These are phyloP conservation scores for Ctenochaetus hawaiiensis DNA, from an alignment of 2,797 vertebrate species.

Conservation along the genomic window DNA sequence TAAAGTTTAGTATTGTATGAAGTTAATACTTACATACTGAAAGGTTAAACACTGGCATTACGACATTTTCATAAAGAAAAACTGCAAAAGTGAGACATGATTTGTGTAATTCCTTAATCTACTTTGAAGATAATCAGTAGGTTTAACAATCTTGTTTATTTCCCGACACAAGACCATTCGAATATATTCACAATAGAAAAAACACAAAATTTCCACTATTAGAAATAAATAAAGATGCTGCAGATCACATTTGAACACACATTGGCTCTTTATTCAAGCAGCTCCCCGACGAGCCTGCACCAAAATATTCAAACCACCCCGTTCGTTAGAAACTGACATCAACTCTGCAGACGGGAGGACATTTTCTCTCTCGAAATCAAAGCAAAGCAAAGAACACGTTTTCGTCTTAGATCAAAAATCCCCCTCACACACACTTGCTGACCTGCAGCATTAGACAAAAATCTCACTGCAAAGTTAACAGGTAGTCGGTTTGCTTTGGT, in stretches of 20 bases:
- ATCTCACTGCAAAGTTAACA: constrained; percentile 69
- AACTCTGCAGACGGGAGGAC: constrained; percentile 32
- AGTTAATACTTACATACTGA: not conserved
- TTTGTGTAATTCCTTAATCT: too few species aligned
- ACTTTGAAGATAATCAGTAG: too few species aligned
- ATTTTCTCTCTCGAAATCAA: constrained; percentile 28
- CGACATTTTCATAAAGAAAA: not conserved
- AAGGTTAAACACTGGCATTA: too few species aligned
- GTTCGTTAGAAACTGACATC: constrained; percentile 17
- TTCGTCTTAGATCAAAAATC: constrained; percentile 20
- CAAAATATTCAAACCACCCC: constrained; percentile 50
- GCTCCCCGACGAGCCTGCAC: constrained; percentile 57
- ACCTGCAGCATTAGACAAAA: constrained; percentile 71
- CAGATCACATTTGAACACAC: constrained; percentile 33
- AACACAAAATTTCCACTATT: not conserved
- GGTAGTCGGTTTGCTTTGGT: constrained; percentile 73
- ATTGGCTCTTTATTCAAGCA: constrained; percentile 72
- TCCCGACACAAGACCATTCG: too few species aligned
- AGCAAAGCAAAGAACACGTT: constrained; percentile 36
- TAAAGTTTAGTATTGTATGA: too few species aligned
- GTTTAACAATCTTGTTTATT: too few species aligned
- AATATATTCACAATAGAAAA: not conserved
- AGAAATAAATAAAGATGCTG: not conserved
- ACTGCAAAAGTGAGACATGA: too few species aligned
- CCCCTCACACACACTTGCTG: constrained; percentile 48